Base-by-base conservation (phyloP, 2,888 invertebrate species). In the Tholera decimalis region DNA sequence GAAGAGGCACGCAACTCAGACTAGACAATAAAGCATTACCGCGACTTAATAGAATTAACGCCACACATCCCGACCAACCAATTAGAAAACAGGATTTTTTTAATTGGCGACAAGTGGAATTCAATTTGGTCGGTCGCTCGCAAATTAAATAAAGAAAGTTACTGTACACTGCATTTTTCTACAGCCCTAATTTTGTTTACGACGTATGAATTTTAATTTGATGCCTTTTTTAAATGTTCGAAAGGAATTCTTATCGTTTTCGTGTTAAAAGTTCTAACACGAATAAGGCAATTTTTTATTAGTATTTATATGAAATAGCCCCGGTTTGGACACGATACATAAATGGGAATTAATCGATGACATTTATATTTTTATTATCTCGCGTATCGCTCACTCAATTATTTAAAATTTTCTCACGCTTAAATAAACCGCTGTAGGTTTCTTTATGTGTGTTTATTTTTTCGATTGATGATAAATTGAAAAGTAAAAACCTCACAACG, bases 151-250 rank as follows among this genome's bases (percentile, higher is more conserved):
- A 33, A 61, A 49, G 46, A 30, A 20, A 43, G n/a, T 56, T 41
- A 15, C 37, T 46, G 60, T 50, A 51, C 46, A 43, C 37, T 78
- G 67, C 78, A 73, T 61, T 73, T 73, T 66, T 72, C 50, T 58
- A 58, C 51, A 57, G 60, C 50, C 54, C 43, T 78, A 73, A 73
- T 74, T 73, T 58, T 66, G 46, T 47, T 37, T 58, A 61, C 74
- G 74, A 41, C 41, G 35, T 33, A 50, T 60, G 74, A 74, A 77
- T 74, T 54, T 65, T 51, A 57, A 74, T 58, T 66, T 20, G 44
- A 46, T n/a, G 44, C 22, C 50, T 2, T 43, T 59, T 53, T 47
- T 71, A 53, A 57, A 13, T 57, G 5, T 46, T 68, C 22, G 6
- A 1, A 54, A 44, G 37, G 15, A 13, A 22, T 6, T 43, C 1